Evolutionary conservation across 2,113 vertebrate genomes (phyloP).

Genomic region (Amblyopsis rosae): DNA sequence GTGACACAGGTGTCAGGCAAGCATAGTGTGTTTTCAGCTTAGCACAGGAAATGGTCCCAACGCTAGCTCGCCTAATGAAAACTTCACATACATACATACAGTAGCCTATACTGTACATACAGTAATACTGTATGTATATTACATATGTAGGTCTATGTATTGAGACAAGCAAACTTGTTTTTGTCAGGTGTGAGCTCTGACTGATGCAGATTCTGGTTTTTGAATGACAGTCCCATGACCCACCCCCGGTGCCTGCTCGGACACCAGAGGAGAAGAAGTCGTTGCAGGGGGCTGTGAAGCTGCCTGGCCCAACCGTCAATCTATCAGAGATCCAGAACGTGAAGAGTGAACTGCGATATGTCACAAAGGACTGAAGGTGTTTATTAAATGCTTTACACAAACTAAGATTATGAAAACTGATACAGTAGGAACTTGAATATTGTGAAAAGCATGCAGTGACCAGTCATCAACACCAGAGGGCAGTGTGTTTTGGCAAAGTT

Average conservation of each 20-base stretch:
- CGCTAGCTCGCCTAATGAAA: neutral
- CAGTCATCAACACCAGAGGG: conserved; percentile 52
- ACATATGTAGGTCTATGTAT: too few species aligned
- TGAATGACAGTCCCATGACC: conserved; percentile 44
- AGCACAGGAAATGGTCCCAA: too few species aligned
- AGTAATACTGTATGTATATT: too few species aligned
- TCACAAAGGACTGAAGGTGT: conserved; percentile 74
- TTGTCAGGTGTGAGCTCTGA: neutral
- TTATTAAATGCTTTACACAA: neutral
- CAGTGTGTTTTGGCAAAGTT: conserved; percentile 35
- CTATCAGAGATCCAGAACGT: conserved; percentile 95
- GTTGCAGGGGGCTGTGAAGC: conserved; percentile 88
- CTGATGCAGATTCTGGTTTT: neutral
- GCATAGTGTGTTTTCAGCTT: too few species aligned
- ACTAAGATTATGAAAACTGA: neutral
- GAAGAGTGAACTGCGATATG: conserved; percentile 88
- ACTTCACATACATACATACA: conserved; percentile 7
- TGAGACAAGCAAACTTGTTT: neutral
- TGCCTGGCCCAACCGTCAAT: conserved; percentile 90
- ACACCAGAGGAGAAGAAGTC: conserved; percentile 84
- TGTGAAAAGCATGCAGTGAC: conserved; percentile 24
- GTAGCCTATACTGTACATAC: conserved; percentile 7
- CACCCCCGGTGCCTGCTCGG: conserved; percentile 33
- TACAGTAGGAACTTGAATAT: neutral
- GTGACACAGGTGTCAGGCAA: too few species aligned